Percentiles rank a stretch among this genome's conserved stretches.
Conservation (phyloP, 1,140 invertebrate species). For the Drosophila nasuta region DNA sequence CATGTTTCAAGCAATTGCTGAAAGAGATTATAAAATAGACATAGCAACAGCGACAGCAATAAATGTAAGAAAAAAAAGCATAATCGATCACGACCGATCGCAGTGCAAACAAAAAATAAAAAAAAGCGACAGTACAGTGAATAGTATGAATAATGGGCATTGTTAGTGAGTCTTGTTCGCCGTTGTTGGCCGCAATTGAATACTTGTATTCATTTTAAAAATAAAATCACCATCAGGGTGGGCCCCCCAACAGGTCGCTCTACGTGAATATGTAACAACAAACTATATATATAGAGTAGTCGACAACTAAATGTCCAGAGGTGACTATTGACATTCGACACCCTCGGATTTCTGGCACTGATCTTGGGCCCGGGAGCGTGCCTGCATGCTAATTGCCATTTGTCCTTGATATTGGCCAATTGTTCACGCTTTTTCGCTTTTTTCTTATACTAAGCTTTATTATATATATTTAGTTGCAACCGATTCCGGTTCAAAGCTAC, state of each 20-base stretch:
- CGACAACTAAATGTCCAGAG: neutral
- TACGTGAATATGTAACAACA: no score
- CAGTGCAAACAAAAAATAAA: conserved; percentile 49
- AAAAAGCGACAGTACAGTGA: conserved; percentile 58
- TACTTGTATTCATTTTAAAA: neutral
- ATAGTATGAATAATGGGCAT: conserved; percentile 65
- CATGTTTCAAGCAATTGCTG: conserved; percentile 15
- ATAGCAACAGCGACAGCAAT: conserved; percentile 9
- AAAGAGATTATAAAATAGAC: neutral
- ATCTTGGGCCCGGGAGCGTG: conserved; percentile 27
- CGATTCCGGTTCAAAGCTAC: conserved; percentile 35
- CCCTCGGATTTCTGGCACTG: conserved; percentile 13
- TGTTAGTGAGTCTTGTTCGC: conserved; percentile 37
- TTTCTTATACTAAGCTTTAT: neutral
- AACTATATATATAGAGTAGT: no score
- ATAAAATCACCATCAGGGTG: conserved; percentile 26
- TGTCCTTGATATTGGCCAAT: conserved; percentile 50
- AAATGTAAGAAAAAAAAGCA: conserved; percentile 22
- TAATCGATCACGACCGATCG: conserved; percentile 80
- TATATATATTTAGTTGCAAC: neutral
- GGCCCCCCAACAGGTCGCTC: neutral
- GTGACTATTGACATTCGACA: neutral
- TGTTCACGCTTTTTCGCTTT: conserved; percentile 15
- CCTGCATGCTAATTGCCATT: conserved; percentile 38
- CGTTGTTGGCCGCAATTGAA: conserved; percentile 6